Evolutionary conservation across 2,113 vertebrate genomes (phyloP).

Genomic region (Vidua chalybeata): DNA sequence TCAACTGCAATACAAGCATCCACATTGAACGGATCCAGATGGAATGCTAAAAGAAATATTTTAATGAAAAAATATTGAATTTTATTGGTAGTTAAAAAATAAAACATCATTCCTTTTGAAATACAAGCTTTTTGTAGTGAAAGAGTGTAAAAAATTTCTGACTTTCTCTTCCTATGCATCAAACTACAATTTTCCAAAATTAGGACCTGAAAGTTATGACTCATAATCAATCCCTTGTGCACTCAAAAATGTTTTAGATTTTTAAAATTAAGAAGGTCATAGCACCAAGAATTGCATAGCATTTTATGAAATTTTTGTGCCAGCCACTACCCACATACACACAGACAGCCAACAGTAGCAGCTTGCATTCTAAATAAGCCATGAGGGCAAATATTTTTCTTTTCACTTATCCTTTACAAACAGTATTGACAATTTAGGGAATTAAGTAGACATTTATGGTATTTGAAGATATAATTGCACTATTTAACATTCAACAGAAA

Average conservation of each 20-base stretch:
- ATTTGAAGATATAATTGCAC: slow-evolving; percentile 46
- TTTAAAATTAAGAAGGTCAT: not conserved
- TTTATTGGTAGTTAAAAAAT: not conserved
- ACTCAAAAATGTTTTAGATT: not conserved
- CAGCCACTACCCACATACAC: not conserved
- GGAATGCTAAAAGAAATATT: not conserved
- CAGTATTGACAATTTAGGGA: slow-evolving; percentile 28
- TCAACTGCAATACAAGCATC: not conserved
- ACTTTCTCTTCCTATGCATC: not conserved
- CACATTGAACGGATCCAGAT: not conserved
- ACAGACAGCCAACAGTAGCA: not conserved
- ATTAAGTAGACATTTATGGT: slow-evolving; percentile 36
- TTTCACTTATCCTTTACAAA: slow-evolving; percentile 44
- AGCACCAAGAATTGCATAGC: not conserved
- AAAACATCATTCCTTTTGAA: not conserved
- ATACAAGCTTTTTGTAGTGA: not conserved
- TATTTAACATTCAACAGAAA: slow-evolving; percentile 38
- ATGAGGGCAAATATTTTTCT: slow-evolving; percentile 40
- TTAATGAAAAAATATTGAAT: not conserved
- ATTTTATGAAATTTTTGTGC: not conserved
- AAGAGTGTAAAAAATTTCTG: not conserved
- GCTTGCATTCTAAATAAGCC: slow-evolving; percentile 15
- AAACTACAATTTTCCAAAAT: not conserved
- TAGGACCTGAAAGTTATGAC: not conserved
- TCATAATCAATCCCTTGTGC: not conserved